A percentile compares a stretch with the other conserved stretches of the same genome.
phyloP scores from a whole-genome alignment of 30 jellyfish, hydroid and myxozoan species.

The Clytia hemisphaerica region DNA sequence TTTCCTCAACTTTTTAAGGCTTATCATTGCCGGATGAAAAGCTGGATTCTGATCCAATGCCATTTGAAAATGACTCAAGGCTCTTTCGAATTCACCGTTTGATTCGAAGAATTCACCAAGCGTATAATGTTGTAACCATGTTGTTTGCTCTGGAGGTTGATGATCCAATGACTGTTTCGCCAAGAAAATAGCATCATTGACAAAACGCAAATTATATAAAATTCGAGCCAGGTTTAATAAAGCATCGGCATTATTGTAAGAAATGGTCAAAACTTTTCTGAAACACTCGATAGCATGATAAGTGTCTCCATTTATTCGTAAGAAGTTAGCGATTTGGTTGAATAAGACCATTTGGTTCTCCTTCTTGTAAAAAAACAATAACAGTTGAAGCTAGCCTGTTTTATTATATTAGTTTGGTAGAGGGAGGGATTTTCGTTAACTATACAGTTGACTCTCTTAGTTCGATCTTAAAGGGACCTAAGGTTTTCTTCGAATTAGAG shows the following conservation, averaged over 20 bases:
- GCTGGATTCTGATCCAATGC: conserved; percentile 83
- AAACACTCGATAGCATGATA: conserved; percentile 90
- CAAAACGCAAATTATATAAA: conserved; percentile 55
- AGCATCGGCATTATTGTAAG: conserved; percentile 71
- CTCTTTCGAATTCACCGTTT: conserved; percentile 66
- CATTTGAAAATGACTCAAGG: conserved; percentile 54
- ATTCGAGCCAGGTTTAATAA: conserved; percentile 83
- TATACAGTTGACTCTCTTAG: too few relatives aligned
- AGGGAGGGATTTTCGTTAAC: too few relatives aligned
- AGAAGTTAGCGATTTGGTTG: conserved; percentile 80
- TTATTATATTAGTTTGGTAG: not conserved
- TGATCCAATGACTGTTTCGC: conserved; percentile 67
- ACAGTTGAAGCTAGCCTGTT: not conserved
- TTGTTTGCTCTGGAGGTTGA: conserved; percentile 58
- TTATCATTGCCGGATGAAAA: conserved; percentile 71
- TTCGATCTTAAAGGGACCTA: too few relatives aligned
- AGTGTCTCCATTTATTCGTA: conserved; percentile 84
- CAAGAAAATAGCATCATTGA: conserved; percentile 67
- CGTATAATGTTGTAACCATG: conserved; percentile 92
- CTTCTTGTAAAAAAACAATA: conserved; percentile 50
- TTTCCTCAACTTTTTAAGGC: conserved; percentile 18
- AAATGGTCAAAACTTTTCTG: conserved; percentile 69
- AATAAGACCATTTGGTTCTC: conserved; percentile 73
- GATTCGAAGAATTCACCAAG: conserved; percentile 66
- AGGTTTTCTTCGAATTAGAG: too few relatives aligned